Evolutionary conservation across 2,888 invertebrate genomes (phyloP).

Genomic region (Heliconius aoede): DNA sequence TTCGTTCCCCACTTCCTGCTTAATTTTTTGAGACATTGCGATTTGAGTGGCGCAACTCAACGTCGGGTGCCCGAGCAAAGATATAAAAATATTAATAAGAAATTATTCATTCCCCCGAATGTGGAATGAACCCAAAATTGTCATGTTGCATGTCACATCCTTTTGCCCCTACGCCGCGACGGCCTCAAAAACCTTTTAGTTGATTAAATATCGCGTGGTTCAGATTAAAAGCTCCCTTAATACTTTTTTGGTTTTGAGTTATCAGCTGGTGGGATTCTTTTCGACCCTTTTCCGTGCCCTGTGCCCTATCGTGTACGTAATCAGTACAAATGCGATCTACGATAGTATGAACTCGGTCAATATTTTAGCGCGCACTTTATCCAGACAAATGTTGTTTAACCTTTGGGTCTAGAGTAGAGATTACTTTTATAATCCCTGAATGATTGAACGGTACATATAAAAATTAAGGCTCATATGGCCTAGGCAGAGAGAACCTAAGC

Average conservation of each 20-base stretch:
- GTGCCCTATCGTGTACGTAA: conserved; percentile 61
- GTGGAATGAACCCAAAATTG: too few relatives aligned
- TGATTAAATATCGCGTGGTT: conserved; percentile 14
- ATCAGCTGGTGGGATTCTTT: conserved; percentile 53
- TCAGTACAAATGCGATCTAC: conserved; percentile 78
- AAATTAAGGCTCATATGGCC: background rate
- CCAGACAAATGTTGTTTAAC: conserved; percentile 74
- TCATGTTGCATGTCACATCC: too few relatives aligned
- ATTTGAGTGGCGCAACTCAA: too few relatives aligned
- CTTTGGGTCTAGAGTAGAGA: conserved; percentile 52
- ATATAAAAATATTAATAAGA: too few relatives aligned
- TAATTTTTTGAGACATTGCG: too few relatives aligned
- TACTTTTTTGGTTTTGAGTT: conserved; percentile 44
- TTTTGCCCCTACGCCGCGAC: too few relatives aligned
- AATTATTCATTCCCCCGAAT: too few relatives aligned
- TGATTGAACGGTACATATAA: background rate
- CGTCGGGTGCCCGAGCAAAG: too few relatives aligned
- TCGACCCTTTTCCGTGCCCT: conserved; percentile 54
- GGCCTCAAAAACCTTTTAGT: conserved; percentile 20
- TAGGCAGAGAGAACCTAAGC: background rate
- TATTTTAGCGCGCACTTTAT: conserved; percentile 78
- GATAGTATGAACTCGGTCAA: conserved; percentile 71
- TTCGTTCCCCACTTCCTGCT: too few relatives aligned
- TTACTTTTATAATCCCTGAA: conserved; percentile 33
- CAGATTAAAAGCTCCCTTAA: conserved; percentile 28